Evolutionary conservation across 2,888 invertebrate species (phyloP), one percentile per base, ranked within the genome.

Genomic region (Pachymerium ferrugineum): DNA sequence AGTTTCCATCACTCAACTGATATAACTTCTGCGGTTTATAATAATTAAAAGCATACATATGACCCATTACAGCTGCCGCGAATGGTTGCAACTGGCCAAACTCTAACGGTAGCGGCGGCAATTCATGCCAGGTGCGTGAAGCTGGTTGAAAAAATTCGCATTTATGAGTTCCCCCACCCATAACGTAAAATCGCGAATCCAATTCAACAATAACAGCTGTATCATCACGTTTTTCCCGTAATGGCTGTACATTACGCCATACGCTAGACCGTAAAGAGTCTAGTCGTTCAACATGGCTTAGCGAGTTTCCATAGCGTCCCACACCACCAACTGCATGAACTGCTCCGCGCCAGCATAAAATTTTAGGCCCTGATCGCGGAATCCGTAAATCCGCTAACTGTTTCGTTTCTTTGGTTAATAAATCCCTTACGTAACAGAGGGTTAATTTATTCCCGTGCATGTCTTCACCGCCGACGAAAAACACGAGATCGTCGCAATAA

Each of bases 401-500:
- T 12, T 28, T 33, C n/a, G 67, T 68, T 10, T 31, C 29, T 30
- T 73, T 68, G 29, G 67, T 73, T 12, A 30, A 5, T n/a, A 62
- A 10, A n/a, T 73, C 73, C 6, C 68, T 3, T 2, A 73, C 68
- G 25, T 38, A 68, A 12, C 31, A 38, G 0, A 22, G 14, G 2
- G 42, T 33, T 6, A 73, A 22, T 25, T 68, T 68, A 22, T 73
- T 35, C 0, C 68, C 35, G 31, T 47, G 67, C 54, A 72, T 35
- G 68, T 73, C 47, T 35, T 73, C 73, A n/a, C 73, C 73, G 22
- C 73, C 73, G 67, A 73, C 12, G 68, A 73, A 73, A 33, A 42
- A 73, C 2, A 73, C 35, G 1, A 62, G 8, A 22, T 73, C 67
- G 25, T 73, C 35, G 30, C 29, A 35, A 29, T 3, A 72, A 6